A percentile compares a stretch with the other conserved stretches of the same genome.
These are phyloP conservation scores for Anoura caudifer DNA, from an alignment of 2,113 vertebrate genomes.

Conservation along the genomic window DNA sequence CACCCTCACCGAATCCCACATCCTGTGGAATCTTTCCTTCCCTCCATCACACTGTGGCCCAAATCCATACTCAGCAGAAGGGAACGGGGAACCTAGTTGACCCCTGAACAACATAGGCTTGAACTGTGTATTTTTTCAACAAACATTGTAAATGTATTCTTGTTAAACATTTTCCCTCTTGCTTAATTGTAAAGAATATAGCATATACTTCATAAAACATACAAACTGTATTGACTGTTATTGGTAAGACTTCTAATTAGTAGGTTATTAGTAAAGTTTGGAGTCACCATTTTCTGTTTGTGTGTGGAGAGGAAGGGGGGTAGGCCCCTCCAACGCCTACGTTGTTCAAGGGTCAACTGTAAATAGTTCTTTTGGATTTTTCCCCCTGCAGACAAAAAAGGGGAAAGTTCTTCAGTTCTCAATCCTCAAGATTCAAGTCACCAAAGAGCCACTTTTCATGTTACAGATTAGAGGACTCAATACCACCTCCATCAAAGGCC, in stretches of 20 bases:
- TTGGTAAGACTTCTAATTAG: neutral
- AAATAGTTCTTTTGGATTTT: neutral
- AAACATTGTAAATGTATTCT: neutral
- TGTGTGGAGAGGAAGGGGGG: rapidly evolving
- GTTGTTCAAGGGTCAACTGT: neutral
- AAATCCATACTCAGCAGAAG: neutral
- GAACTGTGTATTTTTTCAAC: neutral
- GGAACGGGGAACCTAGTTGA: neutral
- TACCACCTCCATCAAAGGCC: neutral
- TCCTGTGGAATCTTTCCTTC: neutral
- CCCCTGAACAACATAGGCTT: neutral
- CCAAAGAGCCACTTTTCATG: neutral
- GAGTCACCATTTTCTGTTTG: neutral
- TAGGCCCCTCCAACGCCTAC: neutral
- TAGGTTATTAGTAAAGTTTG: neutral
- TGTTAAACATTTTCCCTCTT: neutral
- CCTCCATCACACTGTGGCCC: neutral
- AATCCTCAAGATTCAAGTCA: constrained; percentile 13
- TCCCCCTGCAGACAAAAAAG: neutral
- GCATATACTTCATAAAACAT: neutral
- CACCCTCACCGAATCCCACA: neutral
- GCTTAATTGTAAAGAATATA: neutral
- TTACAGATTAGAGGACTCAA: neutral
- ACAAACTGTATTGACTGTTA: neutral
- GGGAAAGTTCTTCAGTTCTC: neutral